These are phyloP conservation scores for Pangasius macronema DNA, from an alignment of 2,797 vertebrate species.

Conservation along the genomic window DNA sequence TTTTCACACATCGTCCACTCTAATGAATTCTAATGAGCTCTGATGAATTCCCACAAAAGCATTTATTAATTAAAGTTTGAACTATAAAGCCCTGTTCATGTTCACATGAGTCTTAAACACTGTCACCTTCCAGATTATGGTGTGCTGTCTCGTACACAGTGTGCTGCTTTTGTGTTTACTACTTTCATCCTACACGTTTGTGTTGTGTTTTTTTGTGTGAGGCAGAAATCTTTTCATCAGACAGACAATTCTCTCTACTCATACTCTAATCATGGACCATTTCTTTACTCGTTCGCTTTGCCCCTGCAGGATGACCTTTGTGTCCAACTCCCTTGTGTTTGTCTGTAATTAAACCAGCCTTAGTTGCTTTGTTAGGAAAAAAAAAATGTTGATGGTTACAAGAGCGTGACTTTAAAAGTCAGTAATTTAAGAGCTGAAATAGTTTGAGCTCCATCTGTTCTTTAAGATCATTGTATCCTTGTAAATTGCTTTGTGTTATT, in stretches of 20 bases:
- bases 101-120: not conserved
- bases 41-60: not conserved
- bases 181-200: not conserved
- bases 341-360: conserved; percentile 12
- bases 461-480: not conserved
- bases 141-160: not conserved
- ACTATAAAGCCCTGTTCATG: not conserved
- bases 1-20: not conserved
- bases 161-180: not conserved
- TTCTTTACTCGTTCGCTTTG: not conserved
- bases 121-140: not conserved
- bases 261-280: not conserved
- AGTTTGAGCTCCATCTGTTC: not conserved
- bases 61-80: not conserved
- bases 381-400: not conserved
- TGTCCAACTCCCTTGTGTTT: not conserved
- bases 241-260: not conserved
- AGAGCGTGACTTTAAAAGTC: not conserved
- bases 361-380: not conserved
- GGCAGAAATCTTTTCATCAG: not conserved
- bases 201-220: not conserved
- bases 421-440: conserved; percentile 8
- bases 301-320: not conserved
- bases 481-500: not conserved
- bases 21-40: not conserved